phyloP scores from a whole-genome alignment of 2,113 vertebrate species.

The Beaufortia kweichowensis region DNA sequence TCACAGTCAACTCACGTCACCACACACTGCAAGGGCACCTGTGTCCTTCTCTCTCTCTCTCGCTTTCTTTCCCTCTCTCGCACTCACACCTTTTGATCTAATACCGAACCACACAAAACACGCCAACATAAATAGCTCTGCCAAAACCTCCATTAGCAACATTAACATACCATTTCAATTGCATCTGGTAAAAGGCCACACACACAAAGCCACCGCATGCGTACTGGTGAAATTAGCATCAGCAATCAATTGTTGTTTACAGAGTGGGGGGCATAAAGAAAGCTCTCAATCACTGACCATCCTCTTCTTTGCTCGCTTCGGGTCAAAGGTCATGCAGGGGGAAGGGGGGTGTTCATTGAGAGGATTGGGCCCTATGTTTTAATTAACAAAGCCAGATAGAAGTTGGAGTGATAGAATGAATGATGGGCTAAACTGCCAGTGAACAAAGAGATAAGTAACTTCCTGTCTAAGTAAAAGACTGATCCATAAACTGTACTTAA shows the following conservation, averaged over 20 bases:
- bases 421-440: not conserved
- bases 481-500: slow-evolving; percentile 9
- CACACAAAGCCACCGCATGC: slow-evolving; percentile 55
- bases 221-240: slow-evolving; percentile 57
- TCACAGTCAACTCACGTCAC: slow-evolving; percentile 81
- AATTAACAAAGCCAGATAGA: slow-evolving; percentile 26
- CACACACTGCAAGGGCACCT: slow-evolving; percentile 80
- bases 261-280: slow-evolving; percentile 59
- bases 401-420: slow-evolving; percentile 17
- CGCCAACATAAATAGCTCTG: slow-evolving; percentile 66
- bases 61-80: slow-evolving; percentile 48
- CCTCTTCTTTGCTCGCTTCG: not conserved
- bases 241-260: slow-evolving; percentile 65
- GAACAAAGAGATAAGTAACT: slow-evolving; percentile 16
- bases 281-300: slow-evolving; percentile 15
- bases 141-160: slow-evolving; percentile 73
- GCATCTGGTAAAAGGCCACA: slow-evolving; percentile 57
- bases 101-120: slow-evolving; percentile 49
- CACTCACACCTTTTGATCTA: slow-evolving; percentile 49
- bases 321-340: slow-evolving; percentile 42
- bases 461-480: slow-evolving; percentile 5
- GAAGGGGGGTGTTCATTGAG: slow-evolving; percentile 19
- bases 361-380: slow-evolving; percentile 23
- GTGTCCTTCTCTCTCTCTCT: slow-evolving; percentile 77
- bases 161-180: slow-evolving; percentile 71